Base-by-base conservation (phyloP, 2,113 vertebrate species). In the Triplophysa rosa region DNA sequence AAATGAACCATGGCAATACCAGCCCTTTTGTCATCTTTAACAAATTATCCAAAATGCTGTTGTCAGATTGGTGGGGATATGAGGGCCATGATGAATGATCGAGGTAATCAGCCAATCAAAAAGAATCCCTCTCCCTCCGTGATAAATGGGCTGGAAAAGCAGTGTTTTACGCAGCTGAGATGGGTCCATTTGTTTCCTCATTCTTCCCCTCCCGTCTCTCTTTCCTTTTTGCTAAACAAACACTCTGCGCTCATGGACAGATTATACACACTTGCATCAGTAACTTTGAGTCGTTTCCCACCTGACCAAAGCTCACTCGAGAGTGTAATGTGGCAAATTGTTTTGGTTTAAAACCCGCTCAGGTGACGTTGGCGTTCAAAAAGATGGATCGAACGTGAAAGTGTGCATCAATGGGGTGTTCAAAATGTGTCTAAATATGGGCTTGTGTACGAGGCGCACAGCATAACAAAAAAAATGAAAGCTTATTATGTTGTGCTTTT, bases 11-110 rank as follows among this genome's bases (percentile, higher is more conserved):
- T 89, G 91, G 91, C 88, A 93, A 93, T 92, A 92, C 91, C 88
- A 94, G 94, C 92, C 92, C 88, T 92, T 94, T 94, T 95, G 95
- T 97, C 95, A 95, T 95, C 92, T 93, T 94, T 95, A 97, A 95
- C 94, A 95, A 97, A 98, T 98, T 93, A 94, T 92, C 91, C 93
- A 91, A 95, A 96, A 96, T 93, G 94, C 89, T 90, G 89, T 91
- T 95, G 95, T 95, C 95, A 94, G 91, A 95, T 95, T 89, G 92
- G 90, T 92, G 93, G 88, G 92, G 92, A 93, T 91, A 93, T 83
- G 81, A 90, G 89, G 92, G 88, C 90, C 88, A 93, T 96, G 95
- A 96, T 95, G 92, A 95, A 95, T 93, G 90, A 87, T 91, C 87
- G 86, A 87, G 91, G 92, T 93, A 94, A 95, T 95, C 95, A 96